Evolutionary conservation across 2,797 vertebrate genomes (phyloP).

Genomic region (Chaunax sp.): DNA sequence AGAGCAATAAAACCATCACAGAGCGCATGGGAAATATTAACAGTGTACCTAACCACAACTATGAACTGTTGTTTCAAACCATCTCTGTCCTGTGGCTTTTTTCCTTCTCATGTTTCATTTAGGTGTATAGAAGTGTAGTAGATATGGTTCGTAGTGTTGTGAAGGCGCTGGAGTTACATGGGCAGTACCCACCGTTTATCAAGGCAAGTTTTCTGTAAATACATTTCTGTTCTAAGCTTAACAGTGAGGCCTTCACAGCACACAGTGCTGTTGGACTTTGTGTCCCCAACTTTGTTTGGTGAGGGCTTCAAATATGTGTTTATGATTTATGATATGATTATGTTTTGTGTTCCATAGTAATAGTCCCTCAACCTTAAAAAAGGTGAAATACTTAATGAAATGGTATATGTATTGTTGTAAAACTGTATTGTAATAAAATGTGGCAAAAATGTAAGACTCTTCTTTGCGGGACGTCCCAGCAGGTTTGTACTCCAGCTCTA

Average conservation of each 20-base stretch:
- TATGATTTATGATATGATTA: constrained; percentile 70
- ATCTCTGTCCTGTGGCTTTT: constrained; percentile 91
- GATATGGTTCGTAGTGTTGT: constrained; percentile 96
- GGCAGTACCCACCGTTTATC: constrained; percentile 88
- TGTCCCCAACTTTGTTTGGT: constrained; percentile 96
- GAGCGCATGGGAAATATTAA: constrained; percentile 88
- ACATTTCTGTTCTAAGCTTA: constrained; percentile 87
- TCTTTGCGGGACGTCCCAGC: constrained; percentile 83
- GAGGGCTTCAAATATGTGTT: constrained; percentile 87
- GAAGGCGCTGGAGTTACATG: constrained; percentile 95
- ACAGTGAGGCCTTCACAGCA: constrained; percentile 92
- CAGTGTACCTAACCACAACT: constrained; percentile 79
- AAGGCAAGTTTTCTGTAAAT: constrained; percentile 92
- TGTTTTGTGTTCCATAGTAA: constrained; percentile 74
- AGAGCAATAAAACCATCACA: constrained; percentile 56
- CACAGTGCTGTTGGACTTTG: constrained; percentile 93
- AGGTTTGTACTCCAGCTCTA: constrained; percentile 87
- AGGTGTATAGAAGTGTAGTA: constrained; percentile 97
- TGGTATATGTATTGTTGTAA: constrained; percentile 89
- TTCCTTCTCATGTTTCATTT: constrained; percentile 92
- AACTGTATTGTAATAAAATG: constrained; percentile 92
- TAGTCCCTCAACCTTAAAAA: constrained; percentile 8
- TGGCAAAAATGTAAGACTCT: constrained; percentile 89
- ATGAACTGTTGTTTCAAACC: constrained; percentile 89
- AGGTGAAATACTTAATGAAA: constrained; percentile 74